Conservation (phyloP, 2,113 vertebrate species). For the Leptocoma aspasia region DNA sequence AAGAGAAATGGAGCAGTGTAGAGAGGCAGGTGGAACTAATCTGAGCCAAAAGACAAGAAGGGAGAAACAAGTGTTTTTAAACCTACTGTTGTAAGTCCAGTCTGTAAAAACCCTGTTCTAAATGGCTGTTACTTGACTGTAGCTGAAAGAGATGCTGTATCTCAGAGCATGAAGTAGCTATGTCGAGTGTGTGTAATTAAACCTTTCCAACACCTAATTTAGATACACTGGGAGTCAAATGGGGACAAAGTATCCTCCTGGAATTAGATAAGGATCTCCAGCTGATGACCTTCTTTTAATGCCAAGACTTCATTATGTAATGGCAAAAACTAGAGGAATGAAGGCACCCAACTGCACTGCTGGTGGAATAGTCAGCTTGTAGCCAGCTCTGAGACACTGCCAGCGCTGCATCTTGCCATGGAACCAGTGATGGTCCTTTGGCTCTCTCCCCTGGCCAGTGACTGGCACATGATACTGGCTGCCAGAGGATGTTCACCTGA, state of each 20-base stretch:
- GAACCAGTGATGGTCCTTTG: background rate
- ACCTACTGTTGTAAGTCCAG: background rate
- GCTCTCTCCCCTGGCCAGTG: background rate
- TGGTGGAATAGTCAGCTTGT: rapidly evolving
- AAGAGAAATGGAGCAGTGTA: background rate
- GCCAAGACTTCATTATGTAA: background rate
- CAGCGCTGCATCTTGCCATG: rapidly evolving
- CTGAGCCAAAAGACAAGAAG: background rate
- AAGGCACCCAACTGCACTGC: rapidly evolving
- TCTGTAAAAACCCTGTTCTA: background rate
- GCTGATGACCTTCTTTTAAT: background rate
- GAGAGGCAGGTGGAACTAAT: background rate
- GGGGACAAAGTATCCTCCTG: background rate
- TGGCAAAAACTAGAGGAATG: background rate
- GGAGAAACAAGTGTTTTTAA: background rate
- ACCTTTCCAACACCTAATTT: background rate
- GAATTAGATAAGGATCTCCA: background rate
- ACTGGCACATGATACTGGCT: background rate
- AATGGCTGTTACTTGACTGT: background rate
- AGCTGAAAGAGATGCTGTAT: background rate
- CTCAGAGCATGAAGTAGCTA: background rate
- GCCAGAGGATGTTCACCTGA: background rate
- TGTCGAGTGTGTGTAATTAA: background rate
- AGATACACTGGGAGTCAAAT: constrained; percentile 5
- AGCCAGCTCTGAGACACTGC: background rate